phyloP scores from a whole-genome alignment of 2,797 vertebrate species.

The Pagetopsis macropterus region DNA sequence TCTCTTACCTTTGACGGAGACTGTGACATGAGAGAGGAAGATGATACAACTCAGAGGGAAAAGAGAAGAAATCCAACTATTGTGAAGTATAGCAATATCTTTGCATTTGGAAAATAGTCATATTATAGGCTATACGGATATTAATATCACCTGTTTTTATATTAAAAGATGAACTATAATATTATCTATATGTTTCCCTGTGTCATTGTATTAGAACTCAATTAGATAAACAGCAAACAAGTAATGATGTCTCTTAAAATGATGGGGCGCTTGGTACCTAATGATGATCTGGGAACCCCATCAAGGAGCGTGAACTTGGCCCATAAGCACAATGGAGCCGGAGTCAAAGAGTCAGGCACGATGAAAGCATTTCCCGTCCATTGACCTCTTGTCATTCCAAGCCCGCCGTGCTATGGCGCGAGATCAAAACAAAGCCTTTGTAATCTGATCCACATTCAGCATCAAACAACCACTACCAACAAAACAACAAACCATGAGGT shows the following conservation, averaged over 20 bases:
- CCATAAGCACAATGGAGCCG: conserved; percentile 75
- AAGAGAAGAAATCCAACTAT: conserved; percentile 50
- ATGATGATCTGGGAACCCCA: conserved; percentile 62
- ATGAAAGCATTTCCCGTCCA: conserved; percentile 83
- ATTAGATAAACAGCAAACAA: background rate
- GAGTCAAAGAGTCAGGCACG: conserved; percentile 66
- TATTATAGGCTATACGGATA: background rate
- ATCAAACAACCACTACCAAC: conserved; percentile 75
- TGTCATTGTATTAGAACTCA: background rate
- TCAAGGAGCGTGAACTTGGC: conserved; percentile 53
- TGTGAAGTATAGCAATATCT: conserved; percentile 26
- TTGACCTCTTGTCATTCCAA: conserved; percentile 74
- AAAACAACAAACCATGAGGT: conserved; percentile 68
- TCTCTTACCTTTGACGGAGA: conserved; percentile 67
- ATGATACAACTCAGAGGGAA: conserved; percentile 4
- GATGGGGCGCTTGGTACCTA: conserved; percentile 3
- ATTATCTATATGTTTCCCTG: background rate
- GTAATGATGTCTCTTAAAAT: conserved; percentile 4
- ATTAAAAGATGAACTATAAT: background rate
- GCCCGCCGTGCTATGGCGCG: conserved; percentile 61
- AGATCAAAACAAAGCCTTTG: conserved; percentile 81
- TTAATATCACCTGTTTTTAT: background rate
- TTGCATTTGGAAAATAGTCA: background rate
- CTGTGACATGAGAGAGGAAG: conserved; percentile 51
- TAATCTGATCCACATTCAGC: conserved; percentile 74